phyloP scores from a whole-genome alignment of 23 tunicate genomes.

The Oikopleura albicans region DNA sequence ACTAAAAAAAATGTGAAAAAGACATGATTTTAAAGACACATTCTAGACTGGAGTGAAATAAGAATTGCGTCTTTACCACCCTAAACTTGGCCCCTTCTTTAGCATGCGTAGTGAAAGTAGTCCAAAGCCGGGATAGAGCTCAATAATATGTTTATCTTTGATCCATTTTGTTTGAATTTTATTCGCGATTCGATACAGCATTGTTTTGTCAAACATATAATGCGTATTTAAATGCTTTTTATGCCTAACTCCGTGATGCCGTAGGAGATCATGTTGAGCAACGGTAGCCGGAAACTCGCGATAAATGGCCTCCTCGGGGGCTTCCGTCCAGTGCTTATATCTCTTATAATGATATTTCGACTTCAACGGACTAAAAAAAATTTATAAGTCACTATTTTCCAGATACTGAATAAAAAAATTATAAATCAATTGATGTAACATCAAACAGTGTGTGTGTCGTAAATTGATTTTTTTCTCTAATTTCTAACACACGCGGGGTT shows the following conservation, averaged over 20 bases:
- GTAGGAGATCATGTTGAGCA: not conserved
- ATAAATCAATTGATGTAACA: too few relatives aligned
- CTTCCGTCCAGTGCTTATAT: not conserved
- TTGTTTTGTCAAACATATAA: not conserved
- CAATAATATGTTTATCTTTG: not conserved
- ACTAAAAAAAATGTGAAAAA: too few relatives aligned
- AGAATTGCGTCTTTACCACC: too few relatives aligned
- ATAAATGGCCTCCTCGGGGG: not conserved
- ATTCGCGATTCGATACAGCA: not conserved
- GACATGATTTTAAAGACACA: too few relatives aligned
- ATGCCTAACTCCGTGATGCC: not conserved
- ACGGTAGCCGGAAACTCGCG: not conserved
- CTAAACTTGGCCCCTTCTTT: not conserved
- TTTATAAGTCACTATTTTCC: too few relatives aligned
- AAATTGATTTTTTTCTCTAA: too few relatives aligned
- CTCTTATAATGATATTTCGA: not conserved
- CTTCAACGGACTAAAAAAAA: too few relatives aligned
- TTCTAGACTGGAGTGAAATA: too few relatives aligned
- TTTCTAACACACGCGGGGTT: too few relatives aligned
- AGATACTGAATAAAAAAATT: too few relatives aligned
- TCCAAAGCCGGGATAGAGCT: not conserved
- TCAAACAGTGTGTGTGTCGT: too few relatives aligned
- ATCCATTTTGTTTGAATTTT: not conserved
- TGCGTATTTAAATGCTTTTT: not conserved
- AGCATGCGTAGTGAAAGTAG: not conserved